Base-by-base conservation (phyloP, 2,888 invertebrate species). In the Rhopalosiphum nymphaeae region DNA sequence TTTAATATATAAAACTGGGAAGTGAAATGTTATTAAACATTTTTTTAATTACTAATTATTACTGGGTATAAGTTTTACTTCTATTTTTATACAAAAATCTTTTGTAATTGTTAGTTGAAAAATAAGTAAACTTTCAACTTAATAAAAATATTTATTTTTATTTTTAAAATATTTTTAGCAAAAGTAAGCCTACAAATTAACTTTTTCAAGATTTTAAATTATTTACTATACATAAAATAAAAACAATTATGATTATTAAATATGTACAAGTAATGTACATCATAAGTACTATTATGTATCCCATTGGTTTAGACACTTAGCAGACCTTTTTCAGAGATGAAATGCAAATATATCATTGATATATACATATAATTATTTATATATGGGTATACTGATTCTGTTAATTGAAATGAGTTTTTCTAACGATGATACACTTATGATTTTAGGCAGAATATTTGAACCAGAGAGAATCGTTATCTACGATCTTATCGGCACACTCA, bases 361-460 rank as follows among this genome's bases (percentile, higher is more conserved):
- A 53, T 53, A 53, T 13, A 49, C n/a, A n/a, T n/a, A n/a, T n/a
- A n/a, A n/a, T n/a, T n/a, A n/a, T n/a, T n/a, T n/a, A n/a, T 44
- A 44, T 46, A 7, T 44, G 16, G 16, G 16, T 16, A 49, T 53
- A 67, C 16, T n/a, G 16, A 78, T 78, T 36, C 21, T 78, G 36
- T 78, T 78, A n/a, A 78, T 21, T 36, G 3, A 78, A 78, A 36
- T 9, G 16, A 36, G 21, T 67, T 78, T 78, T 78, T 36, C 21
- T 78, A 36, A 78, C 9, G 16, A 78, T 21, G 21, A 78, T 4
- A 36, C 36, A 36, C 36, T 78, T 78, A 36, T 29, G 61, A 46
- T 94, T 94, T 85, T 95, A 98, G 98, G 97, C 98, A 4, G 97
- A 97, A 95, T 98, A 98, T 96, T 97, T 97, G 95, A 98, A 98